A percentile compares a stretch with the other conserved stretches of the same genome.
Conservation (phyloP, 2,888 invertebrate genomes). For the Copidosoma aretas region DNA sequence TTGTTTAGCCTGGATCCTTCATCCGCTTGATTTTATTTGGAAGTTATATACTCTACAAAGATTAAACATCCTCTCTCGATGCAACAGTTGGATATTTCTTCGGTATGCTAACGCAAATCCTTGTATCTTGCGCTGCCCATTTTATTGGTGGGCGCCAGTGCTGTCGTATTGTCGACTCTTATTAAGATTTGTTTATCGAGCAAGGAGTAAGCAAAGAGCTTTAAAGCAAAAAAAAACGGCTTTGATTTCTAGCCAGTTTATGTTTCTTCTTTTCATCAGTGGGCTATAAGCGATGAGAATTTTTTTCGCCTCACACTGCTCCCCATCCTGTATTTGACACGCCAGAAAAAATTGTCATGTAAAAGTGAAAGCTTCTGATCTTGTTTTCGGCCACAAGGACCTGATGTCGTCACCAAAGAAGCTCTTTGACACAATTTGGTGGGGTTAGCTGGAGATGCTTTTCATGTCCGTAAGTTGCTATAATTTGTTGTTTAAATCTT, state of each 20-base stretch:
- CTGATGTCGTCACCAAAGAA: too few species aligned
- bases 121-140: conserved; percentile 28
- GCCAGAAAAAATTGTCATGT: conserved; percentile 36
- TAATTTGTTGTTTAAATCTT: too few species aligned
- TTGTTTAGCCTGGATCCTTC: conserved; percentile 16
- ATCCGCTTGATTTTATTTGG: conserved; percentile 31
- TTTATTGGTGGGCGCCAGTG: conserved; percentile 30
- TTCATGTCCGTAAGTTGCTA: too few species aligned
- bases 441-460: too few species aligned
- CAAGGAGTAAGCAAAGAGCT: conserved; percentile 34
- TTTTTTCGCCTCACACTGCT: conserved; percentile 28
- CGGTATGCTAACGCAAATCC: neutral
- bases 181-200: conserved; percentile 12
- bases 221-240: conserved; percentile 35
- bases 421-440: too few species aligned
- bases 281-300: conserved; percentile 43
- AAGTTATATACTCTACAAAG: conserved; percentile 31
- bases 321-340: conserved; percentile 45
- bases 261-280: conserved; percentile 25
- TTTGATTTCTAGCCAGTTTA: conserved; percentile 37
- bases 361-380: neutral
- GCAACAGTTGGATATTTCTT: conserved; percentile 32
- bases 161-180: conserved; percentile 31
- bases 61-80: conserved; percentile 13
- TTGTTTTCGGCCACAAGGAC: too few species aligned